These are phyloP conservation scores for Hydrochoerus hydrochaeris DNA, from an alignment of 2,113 vertebrate genomes.

Conservation along the genomic window DNA sequence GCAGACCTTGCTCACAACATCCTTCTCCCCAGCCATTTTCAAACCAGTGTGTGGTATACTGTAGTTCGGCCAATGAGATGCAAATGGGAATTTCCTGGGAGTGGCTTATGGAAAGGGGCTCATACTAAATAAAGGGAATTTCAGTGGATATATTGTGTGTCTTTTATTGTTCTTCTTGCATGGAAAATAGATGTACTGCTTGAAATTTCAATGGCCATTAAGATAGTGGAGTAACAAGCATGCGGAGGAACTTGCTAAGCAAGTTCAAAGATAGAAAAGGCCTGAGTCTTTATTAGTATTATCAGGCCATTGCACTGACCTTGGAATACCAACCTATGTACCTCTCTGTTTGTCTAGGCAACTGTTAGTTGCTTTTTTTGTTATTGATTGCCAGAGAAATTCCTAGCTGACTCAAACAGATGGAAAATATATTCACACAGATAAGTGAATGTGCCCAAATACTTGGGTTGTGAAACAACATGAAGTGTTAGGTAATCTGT, in stretches of 20 bases:
- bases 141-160: neutral
- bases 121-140: neutral
- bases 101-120: neutral
- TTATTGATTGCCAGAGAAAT: conserved; percentile 70
- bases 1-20: neutral
- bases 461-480: neutral
- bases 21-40: neutral
- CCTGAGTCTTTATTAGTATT: neutral
- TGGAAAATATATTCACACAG: conserved; percentile 36
- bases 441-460: neutral
- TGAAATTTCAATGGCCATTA: neutral
- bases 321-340: conserved; percentile 56
- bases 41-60: neutral
- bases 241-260: neutral
- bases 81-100: neutral
- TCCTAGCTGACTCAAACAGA: conserved; percentile 32
- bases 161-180: neutral
- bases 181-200: neutral
- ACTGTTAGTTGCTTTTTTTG: conserved; percentile 61
- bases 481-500: neutral
- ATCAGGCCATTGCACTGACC: conserved; percentile 12
- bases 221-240: neutral
- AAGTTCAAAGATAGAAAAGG: neutral
- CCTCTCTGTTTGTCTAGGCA: conserved; percentile 59
- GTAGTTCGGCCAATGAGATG: neutral